Evolutionary conservation across 2,113 vertebrate species (phyloP), one percentile per base, ranked within the genome.

Genomic region (Carassius auratus): DNA sequence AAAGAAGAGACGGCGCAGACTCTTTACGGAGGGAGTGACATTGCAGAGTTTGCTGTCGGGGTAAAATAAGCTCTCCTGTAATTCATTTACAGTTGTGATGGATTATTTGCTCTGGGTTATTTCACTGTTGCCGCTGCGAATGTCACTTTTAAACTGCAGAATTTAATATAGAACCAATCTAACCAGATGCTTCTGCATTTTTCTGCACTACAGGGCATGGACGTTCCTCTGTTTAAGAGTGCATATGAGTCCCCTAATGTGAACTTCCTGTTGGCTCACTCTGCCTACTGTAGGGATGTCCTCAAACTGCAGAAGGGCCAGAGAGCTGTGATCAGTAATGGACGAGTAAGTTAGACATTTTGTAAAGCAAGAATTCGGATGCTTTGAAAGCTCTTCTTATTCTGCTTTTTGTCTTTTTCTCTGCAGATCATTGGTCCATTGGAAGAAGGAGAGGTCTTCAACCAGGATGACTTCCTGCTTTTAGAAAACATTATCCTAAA

Each of bases 391-490:
- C 69, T 77, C 2, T 36, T 48, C 23, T 66, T 71, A 64, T 19
- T 42, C 5, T 0, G 2, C 5, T 52, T 75, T 3, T n/a, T 17
- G 57, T 23, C 19, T 17, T 76, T 2, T 69, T 23, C 33, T 36
- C n/a, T 36, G 23, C 91, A 99, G 98, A 94, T 99, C 87, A 97
- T 99, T 84, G 98, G 98, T 48, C 98, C 97, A 0, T 92, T 99
- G 87, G 96, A 96, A 52, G 95, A 97, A 21, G 92, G 90, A 4
- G 98, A 99, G 91, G 93, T 98, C 88, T 99, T 99, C 91, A 99
- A 99, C 90, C 98, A 99, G 88, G 97, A 99, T 0, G 98, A 99
- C 92, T 99, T 99, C 88, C 96, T 98, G 85, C 96, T 99, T 42
- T 90, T 99, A 84, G 98, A 99, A 92, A 99, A 96, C 89, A 97